Base-by-base conservation (phyloP, 2,888 invertebrate genomes). In the Rhingia campestris region DNA sequence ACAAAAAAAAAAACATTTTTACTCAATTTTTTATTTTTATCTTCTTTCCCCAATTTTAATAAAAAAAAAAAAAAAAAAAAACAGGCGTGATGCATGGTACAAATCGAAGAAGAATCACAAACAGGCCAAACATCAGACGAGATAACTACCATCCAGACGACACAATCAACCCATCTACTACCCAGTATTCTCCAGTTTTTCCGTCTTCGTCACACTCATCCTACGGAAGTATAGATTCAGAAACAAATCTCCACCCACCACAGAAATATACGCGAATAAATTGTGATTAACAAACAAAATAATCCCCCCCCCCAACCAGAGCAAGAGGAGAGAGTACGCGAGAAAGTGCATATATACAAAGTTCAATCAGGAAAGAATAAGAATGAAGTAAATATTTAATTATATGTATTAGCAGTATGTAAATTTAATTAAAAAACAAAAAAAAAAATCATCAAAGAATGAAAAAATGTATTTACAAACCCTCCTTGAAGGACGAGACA, bases 31-130 rank as follows among this genome's bases (percentile, higher is more conserved):
- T 63, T 22, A 33, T 33, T 14, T 72, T 9, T 33, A 43, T 45
- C 59, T 51, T 64, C 9, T 22, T 33, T 58, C 64, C 22, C 12
- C 77, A 56, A 22, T 22, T 22, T 22, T 22, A 2, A 2, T 22
- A 22, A 22, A 2, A 22, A 22, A 22, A 22, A 22, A 22, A 2
- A 22, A 22, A 22, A 22, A 59, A 39, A 67, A 54, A 1, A 32
- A 41, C 61, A 93, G 93, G 93, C 93, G 93, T 93, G 93, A 93
- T 93, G 92, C 92, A 92, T 87, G 89, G 89, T 88, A 90, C 90
- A 88, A 87, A 91, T 88, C 88, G 88, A 75, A 74, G 76, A 70
- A 84, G 79, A 80, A 74, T 53, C 63, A 53, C 69, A 84, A 86
- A 76, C 86, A 81, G 75, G 79, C 86, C 80, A 86, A 87, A 80